These are phyloP conservation scores for Verasper variegatus DNA, from an alignment of 2,113 vertebrate genomes.

Conservation along the genomic window DNA sequence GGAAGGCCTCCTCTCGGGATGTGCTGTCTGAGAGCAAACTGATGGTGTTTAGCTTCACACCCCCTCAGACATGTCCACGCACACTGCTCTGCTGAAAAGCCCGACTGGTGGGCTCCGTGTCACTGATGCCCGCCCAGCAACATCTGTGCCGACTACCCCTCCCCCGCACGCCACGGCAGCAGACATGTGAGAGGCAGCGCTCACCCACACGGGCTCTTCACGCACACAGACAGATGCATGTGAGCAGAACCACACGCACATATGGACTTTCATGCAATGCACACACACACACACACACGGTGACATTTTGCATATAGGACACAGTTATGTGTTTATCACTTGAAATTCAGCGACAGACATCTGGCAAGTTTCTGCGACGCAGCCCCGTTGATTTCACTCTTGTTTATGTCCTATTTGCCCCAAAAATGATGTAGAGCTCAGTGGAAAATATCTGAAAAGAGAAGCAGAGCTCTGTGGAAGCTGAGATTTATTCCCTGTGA, in stretches of 20 bases:
- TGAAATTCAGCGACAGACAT: too few relatives aligned
- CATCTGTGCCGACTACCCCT: conserved; percentile 51
- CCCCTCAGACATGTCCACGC: conserved; percentile 59
- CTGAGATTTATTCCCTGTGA: conserved; percentile 21
- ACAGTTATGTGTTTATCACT: too few relatives aligned
- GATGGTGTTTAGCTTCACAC: conserved; percentile 69
- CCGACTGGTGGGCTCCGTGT: conserved; percentile 63
- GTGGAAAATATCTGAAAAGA: conserved; percentile 9
- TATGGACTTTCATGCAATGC: too few relatives aligned
- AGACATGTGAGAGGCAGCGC: conserved; percentile 15
- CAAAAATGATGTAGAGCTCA: background rate
- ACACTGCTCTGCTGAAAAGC: conserved; percentile 52
- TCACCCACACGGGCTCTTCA: conserved; percentile 9
- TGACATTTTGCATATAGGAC: too few relatives aligned
- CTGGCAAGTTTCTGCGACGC: background rate
- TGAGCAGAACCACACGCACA: too few relatives aligned
- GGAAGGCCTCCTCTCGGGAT: conserved; percentile 51
- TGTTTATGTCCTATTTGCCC: background rate
- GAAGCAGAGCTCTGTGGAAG: background rate
- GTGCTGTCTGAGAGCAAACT: conserved; percentile 66
- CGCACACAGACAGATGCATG: background rate
- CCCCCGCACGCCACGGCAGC: conserved; percentile 7
- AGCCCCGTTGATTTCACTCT: background rate
- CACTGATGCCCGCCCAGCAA: conserved; percentile 51
- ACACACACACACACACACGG: too few relatives aligned